phyloP scores from a whole-genome alignment of 2,888 invertebrate species.

The Eupithecia exiguata region DNA sequence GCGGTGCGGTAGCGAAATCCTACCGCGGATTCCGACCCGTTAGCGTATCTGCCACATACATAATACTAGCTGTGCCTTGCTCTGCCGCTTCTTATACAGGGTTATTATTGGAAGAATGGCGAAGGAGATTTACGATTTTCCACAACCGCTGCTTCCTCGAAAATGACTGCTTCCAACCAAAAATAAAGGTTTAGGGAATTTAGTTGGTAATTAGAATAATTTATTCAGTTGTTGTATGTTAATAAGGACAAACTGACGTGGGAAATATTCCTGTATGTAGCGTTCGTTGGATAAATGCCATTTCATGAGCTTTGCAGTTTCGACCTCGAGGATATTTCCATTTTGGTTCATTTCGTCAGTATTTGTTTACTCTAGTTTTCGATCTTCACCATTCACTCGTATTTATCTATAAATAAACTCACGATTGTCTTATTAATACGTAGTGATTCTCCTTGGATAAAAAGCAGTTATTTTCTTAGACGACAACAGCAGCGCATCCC shows the following conservation, averaged over 20 bases:
- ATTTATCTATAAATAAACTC: not conserved
- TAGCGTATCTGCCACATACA: not conserved
- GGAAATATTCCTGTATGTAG: not conserved
- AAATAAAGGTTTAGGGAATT: no score
- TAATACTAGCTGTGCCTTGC: no score
- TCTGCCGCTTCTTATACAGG: no score
- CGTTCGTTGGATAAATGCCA: constrained; percentile 2
- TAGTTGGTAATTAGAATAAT: no score
- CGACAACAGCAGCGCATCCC: not conserved
- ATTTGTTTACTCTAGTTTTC: not conserved
- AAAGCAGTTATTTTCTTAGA: not conserved
- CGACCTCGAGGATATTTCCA: not conserved
- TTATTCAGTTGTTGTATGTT: not conserved
- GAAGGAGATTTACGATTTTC: not conserved
- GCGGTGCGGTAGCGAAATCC: not conserved
- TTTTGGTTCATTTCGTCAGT: not conserved
- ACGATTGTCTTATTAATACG: not conserved
- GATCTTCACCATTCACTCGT: not conserved
- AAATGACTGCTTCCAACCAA: not conserved
- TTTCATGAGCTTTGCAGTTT: not conserved
- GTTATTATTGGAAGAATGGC: not conserved
- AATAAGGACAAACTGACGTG: not conserved
- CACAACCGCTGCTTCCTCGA: not conserved
- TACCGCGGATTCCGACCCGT: not conserved
- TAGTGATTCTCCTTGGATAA: not conserved